Base-by-base conservation (phyloP, 2,797 vertebrate species). In the Chloroceryle amazona region DNA sequence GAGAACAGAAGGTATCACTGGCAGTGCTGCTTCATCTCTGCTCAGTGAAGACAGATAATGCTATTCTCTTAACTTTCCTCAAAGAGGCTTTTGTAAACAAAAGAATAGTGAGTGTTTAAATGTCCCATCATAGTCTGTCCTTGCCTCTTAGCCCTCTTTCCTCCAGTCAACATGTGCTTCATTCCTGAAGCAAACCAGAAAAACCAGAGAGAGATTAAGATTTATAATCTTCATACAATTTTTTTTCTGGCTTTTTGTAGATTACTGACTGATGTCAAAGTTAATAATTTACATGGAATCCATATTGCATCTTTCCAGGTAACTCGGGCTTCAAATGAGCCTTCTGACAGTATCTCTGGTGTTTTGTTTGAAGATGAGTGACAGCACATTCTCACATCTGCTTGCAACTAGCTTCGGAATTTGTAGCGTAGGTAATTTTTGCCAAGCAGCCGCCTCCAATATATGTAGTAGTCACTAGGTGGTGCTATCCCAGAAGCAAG, bases 401-500 rank as follows among this genome's bases (percentile, higher is more conserved):
- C 97, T 97, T 61, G 73, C 93, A 95, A 6, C 85, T 73, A 29
- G 85, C 81, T 90, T 49, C 57, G 93, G 61, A 95, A 96, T 95
- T 90, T 75, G 74, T 66, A 22, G 63, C 1, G 20, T 94, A 39
- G 65, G 28, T 78, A 66, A 26, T 14, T 74, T 93, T 81, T 70
- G 58, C 83, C 79, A n/a, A 49, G 93, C 65, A 19, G 58, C 51
- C 5, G 5, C 33, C 66, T 96, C 57, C 16, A 6, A 1, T 39
- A 3, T 14, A 1, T 4, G 44, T 25, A 26, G 13, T 39, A 75
- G 62, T 91, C 98, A 93, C 98, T 96, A 96, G 98, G 83, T 98
- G 98, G 97, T 90, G 86, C 90, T 95, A 9, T 89, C 71, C 84
- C 96, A 97, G 97, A 97, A 83, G 95, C 78, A 62, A 94, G 85